Evolutionary conservation across 2,888 invertebrate species (phyloP).

Genomic region (Aphrophora alni): DNA sequence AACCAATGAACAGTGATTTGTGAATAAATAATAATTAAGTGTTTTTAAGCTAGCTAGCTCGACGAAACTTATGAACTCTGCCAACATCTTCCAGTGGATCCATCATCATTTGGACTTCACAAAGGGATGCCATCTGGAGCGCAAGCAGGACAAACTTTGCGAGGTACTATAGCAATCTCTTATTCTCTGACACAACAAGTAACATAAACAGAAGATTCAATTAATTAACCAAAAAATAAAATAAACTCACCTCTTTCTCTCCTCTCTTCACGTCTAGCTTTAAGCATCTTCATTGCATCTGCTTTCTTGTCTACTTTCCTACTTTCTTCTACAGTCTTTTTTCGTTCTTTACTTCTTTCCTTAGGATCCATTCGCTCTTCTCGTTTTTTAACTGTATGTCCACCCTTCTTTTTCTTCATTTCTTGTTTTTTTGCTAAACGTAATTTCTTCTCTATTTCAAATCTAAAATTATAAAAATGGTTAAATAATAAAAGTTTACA

Average conservation of each 20-base stretch:
- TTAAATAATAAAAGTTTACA: not conserved
- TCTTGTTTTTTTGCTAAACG: constrained; percentile 82
- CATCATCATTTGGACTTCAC: too few relatives aligned
- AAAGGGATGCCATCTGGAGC: too few relatives aligned
- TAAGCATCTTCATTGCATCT: constrained; percentile 91
- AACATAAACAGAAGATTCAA: too few relatives aligned
- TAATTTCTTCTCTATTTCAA: constrained; percentile 95
- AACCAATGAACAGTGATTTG: too few relatives aligned
- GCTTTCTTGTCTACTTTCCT: constrained; percentile 83
- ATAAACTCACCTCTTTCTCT: constrained; percentile 67
- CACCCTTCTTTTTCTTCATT: constrained; percentile 63
- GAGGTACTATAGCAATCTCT: too few relatives aligned
- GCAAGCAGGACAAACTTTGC: too few relatives aligned
- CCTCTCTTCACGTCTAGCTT: constrained; percentile 90
- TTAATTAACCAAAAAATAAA: not conserved
- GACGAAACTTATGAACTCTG: too few relatives aligned
- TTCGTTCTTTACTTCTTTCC: constrained; percentile 81
- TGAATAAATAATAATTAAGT: too few relatives aligned
- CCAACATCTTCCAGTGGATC: too few relatives aligned
- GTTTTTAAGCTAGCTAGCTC: too few relatives aligned
- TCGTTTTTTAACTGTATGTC: constrained; percentile 61
- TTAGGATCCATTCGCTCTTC: constrained; percentile 69
- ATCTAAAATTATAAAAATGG: constrained; percentile 60
- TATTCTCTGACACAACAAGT: too few relatives aligned
- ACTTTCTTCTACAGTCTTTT: constrained; percentile 89